phyloP scores from a whole-genome alignment of 2,113 vertebrate genomes.

The Alligator sinensis region DNA sequence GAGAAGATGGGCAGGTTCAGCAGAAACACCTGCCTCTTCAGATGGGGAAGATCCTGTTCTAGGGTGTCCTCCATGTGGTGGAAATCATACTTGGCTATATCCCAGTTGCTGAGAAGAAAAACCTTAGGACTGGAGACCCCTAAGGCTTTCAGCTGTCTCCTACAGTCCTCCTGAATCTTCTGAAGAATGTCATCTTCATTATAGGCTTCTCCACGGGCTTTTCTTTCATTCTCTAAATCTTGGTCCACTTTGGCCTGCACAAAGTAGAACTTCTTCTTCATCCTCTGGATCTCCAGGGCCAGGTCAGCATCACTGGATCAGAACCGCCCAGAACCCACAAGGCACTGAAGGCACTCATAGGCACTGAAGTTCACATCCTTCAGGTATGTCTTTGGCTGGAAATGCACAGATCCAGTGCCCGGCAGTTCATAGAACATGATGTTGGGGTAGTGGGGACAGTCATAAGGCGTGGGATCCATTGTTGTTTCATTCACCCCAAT shows the following conservation, averaged over 20 bases:
- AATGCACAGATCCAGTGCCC: background rate
- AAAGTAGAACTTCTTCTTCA: background rate
- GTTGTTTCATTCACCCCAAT: too few relatives aligned
- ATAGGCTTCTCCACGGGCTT: background rate
- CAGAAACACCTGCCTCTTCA: background rate
- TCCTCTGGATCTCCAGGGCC: background rate
- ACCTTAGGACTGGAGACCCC: background rate
- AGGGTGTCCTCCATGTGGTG: background rate
- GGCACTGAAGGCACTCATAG: background rate
- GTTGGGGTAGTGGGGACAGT: rapidly evolving
- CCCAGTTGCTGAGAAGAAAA: background rate
- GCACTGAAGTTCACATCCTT: background rate
- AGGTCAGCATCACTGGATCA: background rate
- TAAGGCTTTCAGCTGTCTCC: background rate
- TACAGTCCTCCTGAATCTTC: background rate
- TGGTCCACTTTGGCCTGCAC: background rate
- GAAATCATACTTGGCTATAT: background rate
- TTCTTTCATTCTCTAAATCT: background rate
- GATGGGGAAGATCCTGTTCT: background rate
- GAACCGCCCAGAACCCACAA: background rate
- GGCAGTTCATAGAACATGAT: background rate
- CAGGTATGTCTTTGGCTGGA: background rate
- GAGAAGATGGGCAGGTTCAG: background rate
- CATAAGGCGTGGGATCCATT: background rate
- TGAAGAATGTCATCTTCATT: background rate